Evolutionary conservation across 2,113 vertebrate genomes (phyloP).

Genomic region (Sus scrofa): T2T-Sscrofa CM000818.6:59015501-59016000

Average conservation of each 20-base stretch:
- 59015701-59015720: neutral
- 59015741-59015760: neutral
- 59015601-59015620: neutral
- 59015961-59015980: neutral
- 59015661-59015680: neutral
- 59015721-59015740: neutral
- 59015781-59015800: neutral
- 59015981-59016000: neutral
- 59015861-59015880: conserved; percentile 48
- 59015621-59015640: neutral
- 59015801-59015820: neutral
- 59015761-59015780: neutral
- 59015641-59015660: neutral
- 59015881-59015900: neutral
- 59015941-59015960: neutral
- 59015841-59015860: conserved; percentile 38
- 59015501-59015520: conserved; percentile 68
- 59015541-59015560: neutral
- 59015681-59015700: neutral
- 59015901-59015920: neutral
- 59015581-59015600: neutral
- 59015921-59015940: neutral
- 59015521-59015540: conserved; percentile 65
- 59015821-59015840: neutral
- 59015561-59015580: neutral